Base-by-base conservation (phyloP, 2,888 invertebrate genomes). In the Polydrusus cervinus region DNA sequence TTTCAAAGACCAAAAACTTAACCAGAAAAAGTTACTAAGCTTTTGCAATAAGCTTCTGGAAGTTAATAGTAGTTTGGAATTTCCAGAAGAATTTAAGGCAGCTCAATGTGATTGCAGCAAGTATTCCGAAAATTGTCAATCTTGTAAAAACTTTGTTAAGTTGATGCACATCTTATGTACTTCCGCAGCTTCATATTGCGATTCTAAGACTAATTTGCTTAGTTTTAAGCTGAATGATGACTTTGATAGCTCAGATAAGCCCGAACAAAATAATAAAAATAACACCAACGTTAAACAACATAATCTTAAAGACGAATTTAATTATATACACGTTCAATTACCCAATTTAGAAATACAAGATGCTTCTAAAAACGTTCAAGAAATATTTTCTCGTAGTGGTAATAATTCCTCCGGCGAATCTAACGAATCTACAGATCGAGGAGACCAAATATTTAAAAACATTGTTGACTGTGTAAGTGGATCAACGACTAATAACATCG, bases 11-110 rank as follows among this genome's bases (percentile, higher is more conserved):
- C 14, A 30, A 14, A 20, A 43, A 14, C 8, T 14, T 45, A 13
- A 30, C 13, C 66, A 66, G 53, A 20, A 66, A 40, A 66, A 66
- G 9, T 38, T 71, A 10, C 11, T 49, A 14, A 14, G 53, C 7
- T 60, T 67, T 20, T 68, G 71, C 49, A 66, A 60, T 49, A 77
- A 71, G 38, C 55, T 74, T 25, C n/a, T 77, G 9, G 62, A 57
- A 20, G 40, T 74, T 11, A 67, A 65, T 53, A 64, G 55, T 14
- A 64, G 18, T 40, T 20, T 62, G 25, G 68, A 38, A 10, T n/a
- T 71, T 25, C 53, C 47, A 16, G 57, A 60, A 13, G 25, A 16
- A 13, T 55, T 71, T 3, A 61, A 75, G 13, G 67, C 16, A 40
- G 16, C n/a, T 18, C n/a, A 49, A 8, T 75, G 75, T 30, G 25